phyloP scores from a whole-genome alignment of 2,888 invertebrate species.

The Diaprepes abbreviatus region DNA sequence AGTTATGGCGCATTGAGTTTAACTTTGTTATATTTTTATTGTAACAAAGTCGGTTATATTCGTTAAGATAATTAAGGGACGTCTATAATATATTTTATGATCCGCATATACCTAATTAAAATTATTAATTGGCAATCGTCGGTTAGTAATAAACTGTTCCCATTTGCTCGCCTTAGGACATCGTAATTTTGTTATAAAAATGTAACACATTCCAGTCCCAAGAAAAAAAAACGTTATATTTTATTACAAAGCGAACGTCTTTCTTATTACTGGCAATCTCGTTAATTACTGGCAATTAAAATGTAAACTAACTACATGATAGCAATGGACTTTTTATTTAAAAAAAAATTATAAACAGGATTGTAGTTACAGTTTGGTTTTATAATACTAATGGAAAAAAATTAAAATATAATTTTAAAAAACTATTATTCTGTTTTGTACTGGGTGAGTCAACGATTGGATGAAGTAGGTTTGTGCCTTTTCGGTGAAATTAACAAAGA shows the following conservation, averaged over 20 bases:
- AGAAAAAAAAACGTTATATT: slow-evolving; percentile 1
- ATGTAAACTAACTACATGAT: slow-evolving; percentile 4
- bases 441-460: too few species aligned
- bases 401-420: too few species aligned
- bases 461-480: too few species aligned
- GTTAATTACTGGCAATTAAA: slow-evolving; percentile 12
- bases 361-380: too few species aligned
- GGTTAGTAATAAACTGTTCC: slow-evolving; percentile 41
- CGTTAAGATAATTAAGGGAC: slow-evolving; percentile 52
- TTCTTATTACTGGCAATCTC: slow-evolving; percentile 5
- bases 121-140: slow-evolving; percentile 52
- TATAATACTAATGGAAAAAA: too few species aligned
- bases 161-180: slow-evolving; percentile 41
- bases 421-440: too few species aligned
- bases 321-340: too few species aligned
- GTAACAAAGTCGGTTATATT: slow-evolving; percentile 56
- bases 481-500: too few species aligned
- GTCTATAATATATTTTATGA: slow-evolving; percentile 51
- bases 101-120: slow-evolving; percentile 54
- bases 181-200: slow-evolving; percentile 40
- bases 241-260: not conserved
- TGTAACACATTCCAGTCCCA: slow-evolving; percentile 14
- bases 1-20: slow-evolving; percentile 58
- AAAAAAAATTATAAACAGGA: too few species aligned
- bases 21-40: slow-evolving; percentile 60